These are phyloP conservation scores for Drosophila rhopaloa DNA, from an alignment of 1,140 invertebrate genomes.

Conservation along the genomic window DNA sequence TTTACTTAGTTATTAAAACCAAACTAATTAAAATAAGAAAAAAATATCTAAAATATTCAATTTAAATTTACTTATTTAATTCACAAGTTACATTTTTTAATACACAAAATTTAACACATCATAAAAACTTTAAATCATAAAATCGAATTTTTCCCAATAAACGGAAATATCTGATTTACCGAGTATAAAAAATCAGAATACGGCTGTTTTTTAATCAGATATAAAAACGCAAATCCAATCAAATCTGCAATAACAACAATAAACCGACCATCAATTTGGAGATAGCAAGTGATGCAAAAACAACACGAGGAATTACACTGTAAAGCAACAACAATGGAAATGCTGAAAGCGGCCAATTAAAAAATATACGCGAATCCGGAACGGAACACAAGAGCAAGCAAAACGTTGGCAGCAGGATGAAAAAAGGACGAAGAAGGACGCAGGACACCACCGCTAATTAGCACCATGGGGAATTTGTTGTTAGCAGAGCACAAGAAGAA, in stretches of 20 bases:
- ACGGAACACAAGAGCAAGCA: slow-evolving; percentile 30
- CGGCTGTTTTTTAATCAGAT: too few species aligned
- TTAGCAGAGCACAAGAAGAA: slow-evolving; percentile 54
- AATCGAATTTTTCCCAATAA: too few species aligned
- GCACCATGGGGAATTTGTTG: slow-evolving; percentile 81
- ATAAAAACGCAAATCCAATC: slow-evolving; percentile 31
- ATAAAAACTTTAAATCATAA: too few species aligned
- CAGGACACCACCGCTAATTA: slow-evolving; percentile 76
- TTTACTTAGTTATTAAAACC: too few species aligned
- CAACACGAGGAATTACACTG: slow-evolving; percentile 5
- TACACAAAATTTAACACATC: neutral
- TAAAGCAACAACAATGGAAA: slow-evolving; percentile 13
- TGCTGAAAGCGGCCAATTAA: slow-evolving; percentile 65
- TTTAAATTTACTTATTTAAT: too few species aligned
- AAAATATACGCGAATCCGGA: slow-evolving; percentile 67
- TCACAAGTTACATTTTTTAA: too few species aligned
- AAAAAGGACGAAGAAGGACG: slow-evolving; percentile 9
- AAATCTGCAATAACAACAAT: slow-evolving; percentile 18
- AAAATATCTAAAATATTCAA: too few species aligned
- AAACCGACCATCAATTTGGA: slow-evolving; percentile 26
- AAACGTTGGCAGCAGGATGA: slow-evolving; percentile 15
- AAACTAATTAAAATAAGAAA: too few species aligned
- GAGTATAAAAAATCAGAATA: too few species aligned
- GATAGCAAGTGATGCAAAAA: slow-evolving; percentile 1
- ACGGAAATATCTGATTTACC: too few species aligned